Evolutionary conservation across 53 echinoderm and acorn worm genomes (phyloP).

Genomic region (Mesocentrotus franciscanus): DNA sequence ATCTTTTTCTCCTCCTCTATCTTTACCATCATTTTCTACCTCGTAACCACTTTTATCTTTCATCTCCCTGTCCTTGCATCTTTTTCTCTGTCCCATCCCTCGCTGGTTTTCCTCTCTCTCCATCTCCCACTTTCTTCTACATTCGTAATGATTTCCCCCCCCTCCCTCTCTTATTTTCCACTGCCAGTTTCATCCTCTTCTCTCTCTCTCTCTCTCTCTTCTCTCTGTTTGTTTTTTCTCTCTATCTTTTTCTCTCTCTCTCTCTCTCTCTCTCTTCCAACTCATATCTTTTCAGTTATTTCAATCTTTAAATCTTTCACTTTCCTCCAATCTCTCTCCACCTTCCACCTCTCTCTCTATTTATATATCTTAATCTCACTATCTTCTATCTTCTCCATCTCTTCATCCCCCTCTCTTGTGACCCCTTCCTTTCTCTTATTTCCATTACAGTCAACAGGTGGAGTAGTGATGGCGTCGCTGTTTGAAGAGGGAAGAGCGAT

Average conservation of each 20-base stretch:
- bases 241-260: background rate
- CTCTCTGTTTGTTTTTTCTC: background rate
- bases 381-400: background rate
- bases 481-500: background rate
- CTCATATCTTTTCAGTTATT: background rate
- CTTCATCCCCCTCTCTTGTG: background rate
- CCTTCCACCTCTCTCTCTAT: background rate
- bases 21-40: constrained; percentile 10
- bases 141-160: background rate
- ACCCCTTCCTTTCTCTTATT: background rate
- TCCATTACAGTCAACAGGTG: background rate
- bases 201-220: background rate
- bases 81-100: no score
- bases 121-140: background rate
- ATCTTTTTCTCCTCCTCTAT: background rate
- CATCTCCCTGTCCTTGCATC: background rate
- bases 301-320: background rate
- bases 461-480: background rate
- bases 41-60: background rate
- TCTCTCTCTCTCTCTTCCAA: background rate
- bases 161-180: background rate
- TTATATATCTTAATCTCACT: background rate
- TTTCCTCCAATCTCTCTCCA: background rate
- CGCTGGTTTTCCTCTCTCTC: background rate
- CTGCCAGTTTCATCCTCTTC: background rate